Evolutionary conservation across 2,113 vertebrate species (phyloP).

Genomic region (Indri indri): DNA sequence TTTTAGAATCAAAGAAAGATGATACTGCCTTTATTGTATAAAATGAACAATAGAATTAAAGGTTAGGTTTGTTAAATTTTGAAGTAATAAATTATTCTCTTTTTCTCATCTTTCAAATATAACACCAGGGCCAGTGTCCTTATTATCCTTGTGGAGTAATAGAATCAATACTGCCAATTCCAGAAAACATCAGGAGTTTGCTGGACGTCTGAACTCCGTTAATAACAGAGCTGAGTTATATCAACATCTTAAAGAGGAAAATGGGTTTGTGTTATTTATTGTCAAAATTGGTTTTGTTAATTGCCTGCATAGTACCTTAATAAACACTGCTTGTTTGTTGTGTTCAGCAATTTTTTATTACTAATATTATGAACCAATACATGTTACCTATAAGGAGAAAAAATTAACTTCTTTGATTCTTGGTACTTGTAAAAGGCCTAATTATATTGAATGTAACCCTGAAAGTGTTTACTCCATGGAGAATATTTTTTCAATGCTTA

Average conservation of each 20-base stretch:
- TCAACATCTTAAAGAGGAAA: conserved; percentile 98
- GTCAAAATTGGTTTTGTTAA: background rate
- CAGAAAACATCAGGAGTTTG: conserved; percentile 97
- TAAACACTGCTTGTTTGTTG: background rate
- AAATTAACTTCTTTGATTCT: background rate
- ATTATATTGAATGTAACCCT: background rate
- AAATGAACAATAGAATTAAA: background rate
- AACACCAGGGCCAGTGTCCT: conserved; percentile 92
- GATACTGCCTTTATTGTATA: background rate
- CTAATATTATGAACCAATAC: background rate
- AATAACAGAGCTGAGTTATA: conserved; percentile 97
- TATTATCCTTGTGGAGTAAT: conserved; percentile 95
- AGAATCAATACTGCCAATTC: conserved; percentile 97
- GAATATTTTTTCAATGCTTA: background rate
- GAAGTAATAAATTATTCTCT: conserved; percentile 16
- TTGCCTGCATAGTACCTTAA: background rate
- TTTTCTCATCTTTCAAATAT: conserved; percentile 24
- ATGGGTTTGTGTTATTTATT: conserved; percentile 89
- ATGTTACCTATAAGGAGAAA: background rate
- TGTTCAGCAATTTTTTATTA: conserved; percentile 13
- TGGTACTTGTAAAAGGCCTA: background rate
- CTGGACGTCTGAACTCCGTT: conserved; percentile 93
- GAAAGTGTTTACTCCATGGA: background rate
- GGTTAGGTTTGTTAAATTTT: conserved; percentile 24
- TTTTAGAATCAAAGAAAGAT: background rate